Conservation (phyloP, 2,113 vertebrate species). For the Bubo blakistoni region DNA sequence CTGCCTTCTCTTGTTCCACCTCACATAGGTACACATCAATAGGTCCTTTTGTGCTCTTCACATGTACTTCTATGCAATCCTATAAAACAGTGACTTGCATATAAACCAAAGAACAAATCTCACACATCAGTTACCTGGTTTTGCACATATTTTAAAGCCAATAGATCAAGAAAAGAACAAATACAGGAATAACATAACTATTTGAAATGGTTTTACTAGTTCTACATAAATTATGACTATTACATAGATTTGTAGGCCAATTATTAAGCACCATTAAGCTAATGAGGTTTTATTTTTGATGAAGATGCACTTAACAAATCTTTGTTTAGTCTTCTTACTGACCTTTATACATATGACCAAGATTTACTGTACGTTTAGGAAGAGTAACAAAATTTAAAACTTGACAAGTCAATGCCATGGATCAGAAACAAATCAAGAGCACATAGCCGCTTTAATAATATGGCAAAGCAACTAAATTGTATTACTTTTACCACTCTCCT, state of each 20-base stretch:
- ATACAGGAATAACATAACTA: neutral
- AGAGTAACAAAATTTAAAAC: neutral
- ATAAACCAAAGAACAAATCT: neutral
- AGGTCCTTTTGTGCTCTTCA: conserved; percentile 85
- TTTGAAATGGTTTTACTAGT: neutral
- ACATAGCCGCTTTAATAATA: neutral
- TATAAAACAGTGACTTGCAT: conserved; percentile 35
- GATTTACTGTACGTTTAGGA: neutral
- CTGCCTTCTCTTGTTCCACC: conserved; percentile 47
- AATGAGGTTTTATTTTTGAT: neutral
- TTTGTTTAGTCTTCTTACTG: neutral
- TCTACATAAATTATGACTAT: neutral
- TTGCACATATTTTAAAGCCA: neutral
- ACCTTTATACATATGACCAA: neutral
- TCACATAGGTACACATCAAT: conserved; percentile 82
- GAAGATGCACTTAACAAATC: neutral
- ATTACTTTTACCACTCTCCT: neutral
- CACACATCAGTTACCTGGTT: neutral
- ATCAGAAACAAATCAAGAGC: neutral
- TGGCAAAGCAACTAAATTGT: neutral
- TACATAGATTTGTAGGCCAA: neutral
- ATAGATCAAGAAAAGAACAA: neutral
- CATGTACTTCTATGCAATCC: conserved; percentile 85
- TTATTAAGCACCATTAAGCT: neutral
- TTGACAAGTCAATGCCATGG: neutral